phyloP scores from a whole-genome alignment of 2,113 vertebrate genomes.

The Ceyx melanurus region DNA sequence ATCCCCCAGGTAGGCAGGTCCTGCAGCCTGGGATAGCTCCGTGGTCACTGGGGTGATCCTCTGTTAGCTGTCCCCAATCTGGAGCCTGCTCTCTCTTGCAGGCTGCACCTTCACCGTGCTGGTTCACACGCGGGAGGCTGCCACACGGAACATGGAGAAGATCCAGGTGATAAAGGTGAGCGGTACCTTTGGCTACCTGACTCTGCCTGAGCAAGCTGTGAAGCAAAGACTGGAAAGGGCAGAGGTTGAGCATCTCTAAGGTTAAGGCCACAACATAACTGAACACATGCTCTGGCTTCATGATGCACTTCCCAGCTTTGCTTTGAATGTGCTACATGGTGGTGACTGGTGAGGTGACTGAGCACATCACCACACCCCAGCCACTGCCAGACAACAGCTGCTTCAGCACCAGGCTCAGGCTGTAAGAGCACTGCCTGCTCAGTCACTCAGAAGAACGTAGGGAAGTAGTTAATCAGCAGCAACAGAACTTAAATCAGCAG shows the following conservation, averaged over 20 bases:
- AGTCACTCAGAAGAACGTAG: fast-evolving
- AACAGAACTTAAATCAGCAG: not conserved
- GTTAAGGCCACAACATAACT: not conserved
- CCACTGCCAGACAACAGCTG: not conserved
- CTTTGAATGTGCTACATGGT: not conserved
- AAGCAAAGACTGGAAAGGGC: not conserved
- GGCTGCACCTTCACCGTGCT: conserved; percentile 95
- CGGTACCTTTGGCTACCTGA: too few relatives aligned
- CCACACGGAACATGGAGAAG: conserved; percentile 97
- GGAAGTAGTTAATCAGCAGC: not conserved
- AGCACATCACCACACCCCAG: not conserved
- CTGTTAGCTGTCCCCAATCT: not conserved
- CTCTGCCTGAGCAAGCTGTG: not conserved
- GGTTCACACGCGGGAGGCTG: conserved; percentile 96
- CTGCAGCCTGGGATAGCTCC: not conserved
- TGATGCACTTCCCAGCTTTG: not conserved
- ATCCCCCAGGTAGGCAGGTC: conserved; percentile 85
- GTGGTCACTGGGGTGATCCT: not conserved
- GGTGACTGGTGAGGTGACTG: not conserved
- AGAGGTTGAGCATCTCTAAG: not conserved
- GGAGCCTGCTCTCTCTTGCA: conserved; percentile 29
- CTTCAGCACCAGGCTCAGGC: not conserved
- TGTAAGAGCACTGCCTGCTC: not conserved
- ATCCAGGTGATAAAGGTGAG: conserved; percentile 98
- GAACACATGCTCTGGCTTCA: fast-evolving